These are phyloP conservation scores for Bucorvus abyssinicus DNA, from an alignment of 2,797 vertebrate species.

Conservation along the genomic window DNA sequence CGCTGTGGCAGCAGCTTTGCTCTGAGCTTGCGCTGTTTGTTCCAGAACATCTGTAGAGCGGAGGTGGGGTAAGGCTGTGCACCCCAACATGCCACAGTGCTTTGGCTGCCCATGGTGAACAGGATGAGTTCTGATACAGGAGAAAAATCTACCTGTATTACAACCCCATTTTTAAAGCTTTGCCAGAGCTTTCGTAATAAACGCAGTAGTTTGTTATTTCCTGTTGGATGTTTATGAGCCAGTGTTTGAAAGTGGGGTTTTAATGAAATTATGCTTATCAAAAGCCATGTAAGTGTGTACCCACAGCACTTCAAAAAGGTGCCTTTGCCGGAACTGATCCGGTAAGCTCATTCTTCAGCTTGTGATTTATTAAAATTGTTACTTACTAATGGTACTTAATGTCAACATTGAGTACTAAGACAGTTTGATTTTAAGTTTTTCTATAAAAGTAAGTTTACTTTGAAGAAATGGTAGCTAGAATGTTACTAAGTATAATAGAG, in stretches of 20 bases:
- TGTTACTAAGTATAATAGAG: background rate
- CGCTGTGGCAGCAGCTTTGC: background rate
- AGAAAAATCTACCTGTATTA: background rate
- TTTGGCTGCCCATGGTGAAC: background rate
- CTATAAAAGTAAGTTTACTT: background rate
- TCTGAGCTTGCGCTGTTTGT: too few species aligned
- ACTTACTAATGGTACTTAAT: background rate
- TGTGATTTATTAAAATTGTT: slow-evolving; percentile 29
- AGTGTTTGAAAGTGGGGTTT: slow-evolving; percentile 34
- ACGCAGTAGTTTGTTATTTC: background rate
- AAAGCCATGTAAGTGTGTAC: slow-evolving; percentile 8
- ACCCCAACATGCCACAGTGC: rapidly evolving
- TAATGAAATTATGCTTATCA: slow-evolving; percentile 32
- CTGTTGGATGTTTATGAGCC: slow-evolving; percentile 33
- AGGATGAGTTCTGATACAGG: too few species aligned
- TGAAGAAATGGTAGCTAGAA: background rate
- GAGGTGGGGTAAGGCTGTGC: background rate
- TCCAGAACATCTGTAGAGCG: background rate
- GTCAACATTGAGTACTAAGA: background rate
- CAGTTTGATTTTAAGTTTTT: background rate
- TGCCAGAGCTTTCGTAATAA: background rate
- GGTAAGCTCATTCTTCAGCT: slow-evolving; percentile 12
- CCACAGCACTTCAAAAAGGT: background rate
- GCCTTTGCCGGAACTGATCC: background rate
- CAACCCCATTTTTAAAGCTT: background rate